Evolutionary conservation across 2,113 vertebrate species (phyloP), one percentile per base, ranked within the genome.

Genomic region (Plestiodon gilberti): DNA sequence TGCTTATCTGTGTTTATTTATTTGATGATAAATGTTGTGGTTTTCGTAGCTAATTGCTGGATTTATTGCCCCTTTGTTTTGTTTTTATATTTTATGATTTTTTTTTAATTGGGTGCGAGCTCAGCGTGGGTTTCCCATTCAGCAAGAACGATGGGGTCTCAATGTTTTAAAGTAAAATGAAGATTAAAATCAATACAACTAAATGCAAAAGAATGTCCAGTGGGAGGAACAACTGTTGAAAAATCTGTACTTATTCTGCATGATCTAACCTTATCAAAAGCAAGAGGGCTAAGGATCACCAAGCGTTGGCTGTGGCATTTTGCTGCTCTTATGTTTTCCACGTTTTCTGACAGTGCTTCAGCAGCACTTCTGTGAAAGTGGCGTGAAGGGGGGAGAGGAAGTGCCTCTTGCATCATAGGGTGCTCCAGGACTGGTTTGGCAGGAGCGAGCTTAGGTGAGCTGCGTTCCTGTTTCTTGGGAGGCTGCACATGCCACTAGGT

Each of bases 241-340:
- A 89, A 75, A 5, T n/a, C 77, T 90, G 87, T 77, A 84, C 90
- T 87, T 38, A 3, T 90, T 14, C 13, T 87, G 13, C 28, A 80
- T 33, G 0, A 0, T 83, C 28, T 91, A 85, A 86, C 69, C 76
- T 92, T 77, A 85, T 81, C 89, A 79, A n/a, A 69, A 78, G 87
- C 73, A 82, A 87, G 91, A 82, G 30, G 82, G 59, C 33, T 6
- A 71, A 33, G 74, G 70, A 88, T 87, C 80, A 18, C 20, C 18
- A 71, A 65, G 62, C 28, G 52, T 11, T 25, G 43, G 43, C 48
- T 9, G 33, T 82, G 65, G 20, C 30, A 70, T 64, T 43, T 65
- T 38, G n/a, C 78, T 79, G 38, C 73, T 28, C 85, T 82, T 89
- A 89, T 55, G 82, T 3, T 64, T 89, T 87, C 1, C 48, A 4